Conservation (phyloP, 1,140 invertebrate species). For the Procambarus virginalis region DNA sequence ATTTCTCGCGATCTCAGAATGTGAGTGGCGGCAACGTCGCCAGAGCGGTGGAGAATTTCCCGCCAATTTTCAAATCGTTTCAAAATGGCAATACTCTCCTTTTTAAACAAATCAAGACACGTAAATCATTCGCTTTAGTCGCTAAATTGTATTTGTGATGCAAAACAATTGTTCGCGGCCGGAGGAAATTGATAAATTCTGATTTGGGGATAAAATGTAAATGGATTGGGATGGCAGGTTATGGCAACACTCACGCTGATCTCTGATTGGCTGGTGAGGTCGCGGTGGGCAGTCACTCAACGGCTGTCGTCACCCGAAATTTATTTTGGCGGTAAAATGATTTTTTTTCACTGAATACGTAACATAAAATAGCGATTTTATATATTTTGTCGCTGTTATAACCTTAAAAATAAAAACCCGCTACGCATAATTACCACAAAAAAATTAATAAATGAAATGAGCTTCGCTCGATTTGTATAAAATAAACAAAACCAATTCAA, state of each 20-base stretch:
- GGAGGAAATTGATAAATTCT: too few relatives aligned
- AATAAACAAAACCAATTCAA: too few relatives aligned
- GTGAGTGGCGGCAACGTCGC: background rate
- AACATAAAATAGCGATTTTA: background rate
- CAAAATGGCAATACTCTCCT: too few relatives aligned
- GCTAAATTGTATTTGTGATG: too few relatives aligned
- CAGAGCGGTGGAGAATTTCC: background rate
- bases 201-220: background rate
- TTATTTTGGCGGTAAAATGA: background rate
- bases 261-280: constrained; percentile 26
- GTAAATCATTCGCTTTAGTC: too few relatives aligned
- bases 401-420: too few relatives aligned
- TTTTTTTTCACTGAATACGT: background rate
- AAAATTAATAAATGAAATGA: too few relatives aligned
- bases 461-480: too few relatives aligned
- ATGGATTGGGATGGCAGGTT: background rate
- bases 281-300: constrained; percentile 28
- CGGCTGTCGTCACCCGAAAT: background rate
- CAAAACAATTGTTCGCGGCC: too few relatives aligned
- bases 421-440: too few relatives aligned
- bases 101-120: background rate
- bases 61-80: background rate
- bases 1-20: constrained; percentile 28
- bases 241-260: constrained; percentile 4
- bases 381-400: too few relatives aligned